Evolutionary conservation across 2,797 vertebrate species (phyloP), one percentile per base, ranked within the genome.

Genomic region (Lateolabrax maculatus): DNA sequence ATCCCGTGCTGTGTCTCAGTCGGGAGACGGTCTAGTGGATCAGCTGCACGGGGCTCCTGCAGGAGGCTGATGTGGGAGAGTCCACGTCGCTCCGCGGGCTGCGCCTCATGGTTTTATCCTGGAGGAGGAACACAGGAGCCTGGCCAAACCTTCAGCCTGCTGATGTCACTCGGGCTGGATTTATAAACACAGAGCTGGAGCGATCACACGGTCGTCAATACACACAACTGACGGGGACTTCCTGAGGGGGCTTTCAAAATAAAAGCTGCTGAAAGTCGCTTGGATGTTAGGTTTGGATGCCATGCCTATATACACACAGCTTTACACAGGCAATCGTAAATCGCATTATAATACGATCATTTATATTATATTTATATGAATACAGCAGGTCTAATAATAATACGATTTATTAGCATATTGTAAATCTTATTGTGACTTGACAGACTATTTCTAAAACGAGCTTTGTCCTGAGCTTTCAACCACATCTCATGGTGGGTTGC

Each of bases 71-170:
- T 2, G 16, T 21, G 12, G n/a, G 21, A 3, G 4, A 9, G 7
- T 34, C 4, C 44, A 12, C 65, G 5, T n/a, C 3, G 39, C 52
- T 56, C 13, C 3, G 9, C 6, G 15, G 5, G n/a, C 19, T 27
- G 73, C 43, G 19, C 41, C 61, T 77, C 87, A 79, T 83, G 71
- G 29, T 87, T 90, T 90, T 82, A 85, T 90, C 49, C 63, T 23
- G 62, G 21, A 60, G 68, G 39, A 66, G 53, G 36, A 65, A 16
- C 60, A 18, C 13, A 9, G 18, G 51, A 65, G 31, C 3, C 36
- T 19, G 60, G 58, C 61, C 76, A 61, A 65, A 48, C 58, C 49
- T 73, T 65, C 44, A 4, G 1, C 34, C 63, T 49, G 61, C 71
- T 87, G 82, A 89, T 69, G 37, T 87, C 91, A 84, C 46, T 16